A percentile compares a stretch with the other conserved stretches of the same genome.
phyloP scores from a whole-genome alignment of 2,113 vertebrate species.

The Numenius arquata region DNA sequence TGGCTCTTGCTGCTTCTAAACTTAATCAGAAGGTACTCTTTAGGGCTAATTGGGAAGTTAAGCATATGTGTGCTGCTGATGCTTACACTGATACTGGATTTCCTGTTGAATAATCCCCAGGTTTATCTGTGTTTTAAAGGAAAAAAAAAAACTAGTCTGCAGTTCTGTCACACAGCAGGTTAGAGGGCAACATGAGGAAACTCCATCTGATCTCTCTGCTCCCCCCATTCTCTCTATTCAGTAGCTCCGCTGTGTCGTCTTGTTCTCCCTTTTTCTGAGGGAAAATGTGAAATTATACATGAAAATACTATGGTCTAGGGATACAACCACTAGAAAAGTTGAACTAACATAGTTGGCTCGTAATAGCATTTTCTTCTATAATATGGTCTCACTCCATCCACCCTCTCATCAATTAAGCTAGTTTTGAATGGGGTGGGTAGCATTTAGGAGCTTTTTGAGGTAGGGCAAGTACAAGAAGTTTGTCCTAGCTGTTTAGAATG shows the following conservation, averaged over 20 bases:
- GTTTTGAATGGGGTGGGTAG: not conserved
- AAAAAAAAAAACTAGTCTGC: not conserved
- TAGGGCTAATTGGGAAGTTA: not conserved
- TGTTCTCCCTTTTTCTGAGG: not conserved
- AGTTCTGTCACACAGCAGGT: not conserved
- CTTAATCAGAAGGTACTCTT: not conserved
- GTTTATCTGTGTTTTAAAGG: not conserved
- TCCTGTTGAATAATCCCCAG: not conserved
- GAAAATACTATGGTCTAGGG: not conserved
- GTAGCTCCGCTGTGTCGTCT: not conserved
- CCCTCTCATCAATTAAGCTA: not conserved
- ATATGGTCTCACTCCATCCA: not conserved
- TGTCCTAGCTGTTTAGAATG: not conserved
- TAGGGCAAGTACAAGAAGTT: not conserved
- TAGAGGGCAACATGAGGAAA: not conserved
- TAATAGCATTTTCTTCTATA: not conserved
- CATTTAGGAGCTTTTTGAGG: not conserved
- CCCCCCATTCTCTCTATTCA: not conserved
- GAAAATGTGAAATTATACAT: not conserved
- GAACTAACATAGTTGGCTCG: not conserved
- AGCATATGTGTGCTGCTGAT: not conserved
- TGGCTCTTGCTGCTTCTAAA: not conserved
- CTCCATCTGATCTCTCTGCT: not conserved
- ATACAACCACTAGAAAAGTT: not conserved
- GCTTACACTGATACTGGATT: not conserved